These are phyloP conservation scores for Larimichthys polyactis DNA, from an alignment of 2,113 vertebrate species.

Conservation along the genomic window DNA sequence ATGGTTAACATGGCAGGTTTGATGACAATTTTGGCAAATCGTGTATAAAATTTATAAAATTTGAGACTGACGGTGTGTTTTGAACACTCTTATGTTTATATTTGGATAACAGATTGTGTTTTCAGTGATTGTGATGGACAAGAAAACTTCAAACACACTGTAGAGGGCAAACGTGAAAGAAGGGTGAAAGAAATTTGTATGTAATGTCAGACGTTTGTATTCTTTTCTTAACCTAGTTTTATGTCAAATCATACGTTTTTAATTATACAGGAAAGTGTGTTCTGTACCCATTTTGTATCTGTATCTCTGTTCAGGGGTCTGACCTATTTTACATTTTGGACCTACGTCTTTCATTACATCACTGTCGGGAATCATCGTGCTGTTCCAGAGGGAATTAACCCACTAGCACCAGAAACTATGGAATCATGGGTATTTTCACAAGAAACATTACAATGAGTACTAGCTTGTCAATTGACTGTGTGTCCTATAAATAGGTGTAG, in stretches of 20 bases:
- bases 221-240: neutral
- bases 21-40: neutral
- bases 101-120: neutral
- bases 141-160: neutral
- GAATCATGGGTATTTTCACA: neutral
- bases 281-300: slow-evolving; percentile 3
- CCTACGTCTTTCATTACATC: neutral
- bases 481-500: neutral
- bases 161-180: neutral
- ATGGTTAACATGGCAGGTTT: neutral
- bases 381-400: neutral
- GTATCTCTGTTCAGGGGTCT: slow-evolving; percentile 24
- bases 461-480: neutral
- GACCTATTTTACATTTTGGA: slow-evolving; percentile 28
- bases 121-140: neutral
- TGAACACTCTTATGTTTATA: neutral
- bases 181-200: neutral
- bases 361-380: neutral
- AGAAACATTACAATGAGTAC: neutral
- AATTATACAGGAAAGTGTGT: neutral
- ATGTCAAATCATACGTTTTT: neutral
- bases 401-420: neutral
- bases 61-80: neutral
- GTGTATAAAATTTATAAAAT: neutral
- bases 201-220: neutral